Base-by-base conservation (phyloP, 2,888 invertebrate species). In the Tipula unca region DNA sequence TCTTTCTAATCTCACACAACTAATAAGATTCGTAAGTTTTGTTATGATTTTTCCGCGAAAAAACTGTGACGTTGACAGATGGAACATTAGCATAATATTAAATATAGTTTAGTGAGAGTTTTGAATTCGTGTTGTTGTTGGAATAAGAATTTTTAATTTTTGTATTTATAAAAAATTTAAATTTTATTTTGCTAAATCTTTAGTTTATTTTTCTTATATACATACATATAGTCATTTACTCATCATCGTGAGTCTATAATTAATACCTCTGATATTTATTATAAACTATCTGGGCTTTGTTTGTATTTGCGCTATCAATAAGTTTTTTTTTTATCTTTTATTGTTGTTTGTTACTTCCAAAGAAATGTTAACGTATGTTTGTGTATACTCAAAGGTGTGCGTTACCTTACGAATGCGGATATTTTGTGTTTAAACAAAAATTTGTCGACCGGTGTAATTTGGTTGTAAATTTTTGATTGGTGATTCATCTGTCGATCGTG, bases 61-160 rank as follows among this genome's bases (percentile, higher is more conserved):
- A 69, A 69, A 69, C 69, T 69, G 69, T 69, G 69, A 69, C 69
- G 69, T 69, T 69, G 69, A 69, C 69, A 69, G 69, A 69, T 13
- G 10, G 13, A 69, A 20, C 1, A 25, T 69, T 25, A 69, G 69
- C 69, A n/a, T n/a, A n/a, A n/a, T n/a, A n/a, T n/a, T n/a, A n/a
- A n/a, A n/a, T 25, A 17, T 42, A 69, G 69, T 13, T 3, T 8
- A 10, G 13, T 25, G 20, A 6, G 20, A 54, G 13, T n/a, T n/a
- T n/a, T n/a, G n/a, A 17, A n/a, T n/a, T 54, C 10, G 25, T 25
- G 69, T 69, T 48, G 48, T 48, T n/a, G 42, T 42, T 48, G 48
- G n/a, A 17, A 0, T 39, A 35, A 35, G 6, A n/a, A n/a, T n/a
- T n/a, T n/a, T n/a, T 35, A 35, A 39, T 13, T n/a, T 17, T 69